These are phyloP conservation scores for Tetragonisca angustula DNA, from an alignment of 2,888 invertebrate species.

Conservation along the genomic window DNA sequence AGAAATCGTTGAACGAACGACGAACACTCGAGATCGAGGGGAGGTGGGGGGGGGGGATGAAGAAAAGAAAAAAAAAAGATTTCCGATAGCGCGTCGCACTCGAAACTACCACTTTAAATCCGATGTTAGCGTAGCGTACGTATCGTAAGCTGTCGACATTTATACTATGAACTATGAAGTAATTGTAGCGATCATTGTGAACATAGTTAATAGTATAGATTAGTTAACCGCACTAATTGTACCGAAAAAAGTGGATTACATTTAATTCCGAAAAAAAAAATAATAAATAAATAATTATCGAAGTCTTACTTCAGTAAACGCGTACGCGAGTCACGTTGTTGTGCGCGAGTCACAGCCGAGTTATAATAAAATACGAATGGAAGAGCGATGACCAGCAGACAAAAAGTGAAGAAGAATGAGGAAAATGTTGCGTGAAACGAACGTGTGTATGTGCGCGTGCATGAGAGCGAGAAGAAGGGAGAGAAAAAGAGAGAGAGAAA, in stretches of 20 bases:
- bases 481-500: background rate
- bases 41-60: too few relatives aligned
- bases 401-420: background rate
- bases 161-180: constrained; percentile 64
- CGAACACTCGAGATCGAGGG: constrained; percentile 4
- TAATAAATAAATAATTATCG: constrained; percentile 46
- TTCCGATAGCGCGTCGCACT: constrained; percentile 45
- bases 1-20: constrained; percentile 9
- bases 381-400: background rate
- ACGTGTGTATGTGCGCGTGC: background rate
- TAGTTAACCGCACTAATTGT: constrained; percentile 66
- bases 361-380: constrained; percentile 8
- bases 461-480: background rate
- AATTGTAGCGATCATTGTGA: constrained; percentile 65
- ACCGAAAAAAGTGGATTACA: constrained; percentile 63
- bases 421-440: background rate
- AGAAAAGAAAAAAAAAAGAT: background rate
- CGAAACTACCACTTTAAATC: constrained; percentile 57
- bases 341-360: constrained; percentile 7
- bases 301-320: constrained; percentile 55
- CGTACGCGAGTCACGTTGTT: constrained; percentile 8
- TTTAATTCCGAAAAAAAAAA: constrained; percentile 56
- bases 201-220: constrained; percentile 66
- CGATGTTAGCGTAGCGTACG: constrained; percentile 61
- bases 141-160: constrained; percentile 65